Evolutionary conservation across 2,113 vertebrate genomes (phyloP), one percentile per base, ranked within the genome.

Genomic region (Larimichthys crocea): DNA sequence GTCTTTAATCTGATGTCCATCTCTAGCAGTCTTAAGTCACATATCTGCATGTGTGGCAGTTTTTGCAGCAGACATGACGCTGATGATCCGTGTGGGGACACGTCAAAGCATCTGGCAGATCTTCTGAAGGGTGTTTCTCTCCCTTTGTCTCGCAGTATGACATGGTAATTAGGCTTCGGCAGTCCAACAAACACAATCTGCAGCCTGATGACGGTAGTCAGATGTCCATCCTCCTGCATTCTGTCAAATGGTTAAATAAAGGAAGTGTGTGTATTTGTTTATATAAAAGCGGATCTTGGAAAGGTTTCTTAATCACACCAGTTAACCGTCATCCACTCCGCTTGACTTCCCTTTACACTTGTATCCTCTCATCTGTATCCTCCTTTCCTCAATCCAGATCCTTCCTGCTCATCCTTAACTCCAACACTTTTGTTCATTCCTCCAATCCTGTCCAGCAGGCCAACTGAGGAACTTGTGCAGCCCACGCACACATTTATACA

Each of bases 371-470:
- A 63, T n/a, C n/a, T 29, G 50, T 53, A 10, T 22, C 3, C 19
- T 64, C 61, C 24, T 56, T 71, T 67, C 48, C 20, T 66, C n/a
- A 7, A n/a, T 68, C 55, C 72, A 66, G 60, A 56, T 68, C 48
- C 74, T 52, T 71, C 69, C 31, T 46, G 20, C 64, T 68, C 8
- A 14, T 87, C 75, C 26, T 35, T 44, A 19, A 55, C 22, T 68
- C 10, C 15, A 29, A 24, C 46, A 52, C 29, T 26, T 40, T 7
- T 75, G 50, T 75, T 74, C 55, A 53, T 80, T 71, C 74, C 67
- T 53, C 62, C 76, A 90, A 75, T 86, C 94, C 93, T 92, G 95
- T 93, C 94, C 95, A 93, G 95, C 94, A 95, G 94, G 94, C 76
- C 89, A 87, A 89, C 80, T 67, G 84, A 91, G 88, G 88, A 89